These are phyloP conservation scores for Thoracochromis brauschi DNA, from an alignment of 2,113 vertebrate species.

Conservation along the genomic window DNA sequence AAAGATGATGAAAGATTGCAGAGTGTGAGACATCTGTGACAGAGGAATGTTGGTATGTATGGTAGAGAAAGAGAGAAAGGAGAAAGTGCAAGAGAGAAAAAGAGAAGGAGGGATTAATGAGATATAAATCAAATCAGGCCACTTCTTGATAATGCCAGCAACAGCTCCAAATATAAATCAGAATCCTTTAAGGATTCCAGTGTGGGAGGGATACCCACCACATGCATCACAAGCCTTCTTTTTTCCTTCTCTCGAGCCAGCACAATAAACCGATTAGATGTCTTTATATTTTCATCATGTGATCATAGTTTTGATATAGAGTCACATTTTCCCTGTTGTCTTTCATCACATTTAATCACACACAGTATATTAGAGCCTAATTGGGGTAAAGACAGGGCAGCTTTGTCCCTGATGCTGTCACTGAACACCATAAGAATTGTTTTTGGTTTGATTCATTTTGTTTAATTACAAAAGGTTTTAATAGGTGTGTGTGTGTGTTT, in stretches of 20 bases:
- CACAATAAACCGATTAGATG: background rate
- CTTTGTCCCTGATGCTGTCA: background rate
- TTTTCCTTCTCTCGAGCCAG: background rate
- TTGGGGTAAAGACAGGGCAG: background rate
- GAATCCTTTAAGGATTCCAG: slow-evolving; percentile 28
- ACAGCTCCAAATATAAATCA: slow-evolving; percentile 51
- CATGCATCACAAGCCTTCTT: background rate
- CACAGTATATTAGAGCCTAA: background rate
- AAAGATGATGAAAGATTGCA: background rate
- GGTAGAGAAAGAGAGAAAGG: background rate
- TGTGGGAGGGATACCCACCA: slow-evolving; percentile 31
- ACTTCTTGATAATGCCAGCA: slow-evolving; percentile 49
- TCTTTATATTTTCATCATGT: background rate
- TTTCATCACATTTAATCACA: background rate
- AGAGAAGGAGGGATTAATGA: slow-evolving; percentile 39
- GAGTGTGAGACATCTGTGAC: background rate
- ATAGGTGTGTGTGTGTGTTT: background rate
- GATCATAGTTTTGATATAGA: background rate
- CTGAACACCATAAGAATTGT: background rate
- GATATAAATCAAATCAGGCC: slow-evolving; percentile 64
- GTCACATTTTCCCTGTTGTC: background rate
- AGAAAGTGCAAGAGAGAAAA: background rate
- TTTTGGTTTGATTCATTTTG: background rate
- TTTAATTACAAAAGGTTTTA: background rate
- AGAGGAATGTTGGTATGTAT: slow-evolving; percentile 1